Conservation (phyloP, 92 coral and sea anemone species). For the Isaurus tuberculatus region DNA sequence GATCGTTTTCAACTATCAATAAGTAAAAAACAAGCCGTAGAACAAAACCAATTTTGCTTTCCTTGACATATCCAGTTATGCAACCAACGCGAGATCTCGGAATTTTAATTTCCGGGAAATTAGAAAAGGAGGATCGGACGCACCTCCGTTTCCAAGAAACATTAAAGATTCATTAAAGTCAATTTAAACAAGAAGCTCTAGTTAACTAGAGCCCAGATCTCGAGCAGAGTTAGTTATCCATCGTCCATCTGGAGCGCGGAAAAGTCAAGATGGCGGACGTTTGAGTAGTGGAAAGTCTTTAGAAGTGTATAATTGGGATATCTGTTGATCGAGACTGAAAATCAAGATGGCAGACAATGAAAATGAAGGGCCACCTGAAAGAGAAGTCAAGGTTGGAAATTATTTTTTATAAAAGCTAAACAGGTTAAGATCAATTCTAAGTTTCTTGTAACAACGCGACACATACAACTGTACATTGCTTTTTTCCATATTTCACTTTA, state of each 20-base stretch:
- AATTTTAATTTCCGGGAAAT: neutral
- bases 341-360: slow-evolving; percentile 62
- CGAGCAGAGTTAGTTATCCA: neutral
- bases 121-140: neutral
- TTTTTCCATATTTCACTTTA: too few relatives aligned
- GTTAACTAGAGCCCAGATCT: neutral
- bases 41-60: neutral
- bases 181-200: slow-evolving; percentile 32
- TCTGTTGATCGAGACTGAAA: neutral
- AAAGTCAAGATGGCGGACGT: slow-evolving; percentile 43
- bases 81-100: neutral
- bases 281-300: neutral
- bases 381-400: slow-evolving; percentile 65
- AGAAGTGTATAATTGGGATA: neutral
- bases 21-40: neutral
- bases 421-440: neutral
- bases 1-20: too few relatives aligned
- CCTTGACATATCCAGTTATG: neutral
- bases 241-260: slow-evolving; percentile 25
- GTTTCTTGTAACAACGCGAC: too few relatives aligned
- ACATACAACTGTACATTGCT: too few relatives aligned
- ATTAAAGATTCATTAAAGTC: slow-evolving; percentile 22
- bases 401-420: neutral
- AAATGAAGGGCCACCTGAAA: slow-evolving; percentile 59
- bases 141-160: slow-evolving; percentile 25